phyloP scores from a whole-genome alignment of 2,888 invertebrate genomes.

The Orchestes rusci region DNA sequence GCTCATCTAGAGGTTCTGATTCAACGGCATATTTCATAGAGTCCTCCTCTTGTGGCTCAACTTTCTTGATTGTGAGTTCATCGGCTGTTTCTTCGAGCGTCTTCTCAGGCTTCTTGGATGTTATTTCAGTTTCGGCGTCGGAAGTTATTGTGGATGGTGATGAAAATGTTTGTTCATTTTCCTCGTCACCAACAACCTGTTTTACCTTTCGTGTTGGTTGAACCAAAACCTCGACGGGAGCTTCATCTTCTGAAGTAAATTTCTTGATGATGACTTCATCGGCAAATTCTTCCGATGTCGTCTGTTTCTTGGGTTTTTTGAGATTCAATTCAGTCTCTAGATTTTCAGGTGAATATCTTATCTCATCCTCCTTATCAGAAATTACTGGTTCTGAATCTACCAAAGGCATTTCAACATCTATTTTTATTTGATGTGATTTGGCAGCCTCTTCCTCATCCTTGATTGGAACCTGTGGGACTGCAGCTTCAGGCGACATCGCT shows the following conservation, averaged over 20 bases:
- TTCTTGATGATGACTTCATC: conserved; percentile 34
- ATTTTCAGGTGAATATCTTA: neutral
- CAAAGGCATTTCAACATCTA: conserved; percentile 1
- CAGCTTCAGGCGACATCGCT: too few relatives aligned
- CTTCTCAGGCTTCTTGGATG: conserved; percentile 7
- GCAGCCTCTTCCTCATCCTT: conserved; percentile 3
- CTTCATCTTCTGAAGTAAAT: neutral
- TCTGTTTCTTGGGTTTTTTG: conserved; percentile 25
- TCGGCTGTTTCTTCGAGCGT: conserved; percentile 22
- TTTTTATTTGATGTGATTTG: neutral
- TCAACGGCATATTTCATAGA: too few relatives aligned
- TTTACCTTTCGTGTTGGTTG: conserved; percentile 24
- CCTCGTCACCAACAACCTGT: conserved; percentile 34
- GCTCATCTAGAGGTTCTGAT: too few relatives aligned
- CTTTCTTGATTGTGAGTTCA: conserved; percentile 33
- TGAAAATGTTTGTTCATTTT: neutral
- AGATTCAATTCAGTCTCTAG: too few relatives aligned
- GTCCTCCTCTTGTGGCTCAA: too few relatives aligned
- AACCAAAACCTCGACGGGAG: conserved; percentile 25
- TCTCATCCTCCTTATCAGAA: neutral
- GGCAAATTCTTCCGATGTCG: conserved; percentile 13
- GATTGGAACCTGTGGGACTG: neutral
- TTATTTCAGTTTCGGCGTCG: neutral
- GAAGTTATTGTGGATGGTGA: conserved; percentile 23
- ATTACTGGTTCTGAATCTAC: too few relatives aligned